Evolutionary conservation across 2,888 invertebrate genomes (phyloP), one percentile per base, ranked within the genome.

Genomic region (Amorpha juglandis): DNA sequence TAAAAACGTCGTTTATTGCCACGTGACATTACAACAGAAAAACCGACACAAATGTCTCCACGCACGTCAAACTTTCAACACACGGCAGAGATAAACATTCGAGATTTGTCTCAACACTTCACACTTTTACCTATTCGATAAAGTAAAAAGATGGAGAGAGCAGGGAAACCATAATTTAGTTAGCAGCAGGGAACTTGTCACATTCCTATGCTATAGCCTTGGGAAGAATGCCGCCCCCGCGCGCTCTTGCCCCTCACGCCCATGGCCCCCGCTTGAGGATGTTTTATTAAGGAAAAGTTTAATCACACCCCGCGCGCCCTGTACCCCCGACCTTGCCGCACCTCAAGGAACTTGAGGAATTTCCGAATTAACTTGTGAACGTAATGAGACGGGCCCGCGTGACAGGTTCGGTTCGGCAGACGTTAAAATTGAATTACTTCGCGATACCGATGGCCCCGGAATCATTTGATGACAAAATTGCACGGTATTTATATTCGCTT

Each of bases 271-370:
- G 35, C 33, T 47, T 27, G 42, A 62, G 63, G 70, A 71, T 77
- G 77, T 78, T 78, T 78, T 78, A 78, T 80, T 74, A 74, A 73
- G 78, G 75, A 71, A 76, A 78, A 80, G 78, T 80, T 78, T 78
- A 76, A 78, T 78, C 78, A 75, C 75, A 69, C 71, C 72, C 74
- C 72, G 63, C 35, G 48, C 27, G 21, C 45, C 19, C 21, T 14
- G 45, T n/a, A 14, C 38, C n/a, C 69, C 65, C 68, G n/a, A n/a
- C n/a, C n/a, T n/a, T n/a, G 64, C 50, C 50, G 11, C 52, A 51
- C 45, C 33, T 47, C 42, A 47, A 27, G 16, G 55, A 75, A 76
- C 72, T 76, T 73, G 71, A 63, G 75, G 78, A 77, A 77, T 79
- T 76, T 74, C 66, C 63, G 76, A 77, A 78, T 77, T 71, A 76